Evolutionary conservation across 2,888 invertebrate species (phyloP), one percentile per base, ranked within the genome.

Genomic region (Dasypolia templi): DNA sequence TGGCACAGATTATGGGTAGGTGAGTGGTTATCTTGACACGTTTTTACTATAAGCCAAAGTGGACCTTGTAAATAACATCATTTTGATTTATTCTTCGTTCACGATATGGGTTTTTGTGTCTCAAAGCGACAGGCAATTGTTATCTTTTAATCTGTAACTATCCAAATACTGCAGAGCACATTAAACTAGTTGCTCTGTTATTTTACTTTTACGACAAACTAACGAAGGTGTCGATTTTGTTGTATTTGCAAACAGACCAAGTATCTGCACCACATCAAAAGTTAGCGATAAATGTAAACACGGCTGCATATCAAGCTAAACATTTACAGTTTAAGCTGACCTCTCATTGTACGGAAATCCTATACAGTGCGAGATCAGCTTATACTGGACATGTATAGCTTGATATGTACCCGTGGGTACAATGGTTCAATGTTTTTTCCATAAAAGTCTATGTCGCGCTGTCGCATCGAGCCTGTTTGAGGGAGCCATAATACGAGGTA

Each of bases 11-110:
- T 58, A 58, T 32, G 39, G 39, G 39, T 39, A 39, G 39, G 39
- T 39, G 9, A 66, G 9, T n/a, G 32, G 19, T 35, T 58, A 35
- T 35, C 35, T 42, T 51, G 9, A 17, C 11, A 49, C 73, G 22
- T 19, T 26, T 35, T 44, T 29, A 32, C 5, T 26, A 22, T 17
- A 35, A 19, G 14, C 35, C 35, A 44, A 35, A 75, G 14, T 26
- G n/a, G 42, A 46, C 73, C 76, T 73, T 75, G 64, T 35, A 35
- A 12, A n/a, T 26, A 44, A 35, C 22, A 53, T 76, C 46, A 76
- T 56, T 74, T 76, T 74, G 77, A 74, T 65, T 74, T 74, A 76
- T 76, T 46, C 11, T 39, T 39, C 44, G 76, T 65, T 55, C n/a
- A 29, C 35, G 5, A 19, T n/a, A 26, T 39, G 49, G 51, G 44